phyloP scores from a whole-genome alignment of 2,113 vertebrate genomes.

The Lophius piscatorius region DNA sequence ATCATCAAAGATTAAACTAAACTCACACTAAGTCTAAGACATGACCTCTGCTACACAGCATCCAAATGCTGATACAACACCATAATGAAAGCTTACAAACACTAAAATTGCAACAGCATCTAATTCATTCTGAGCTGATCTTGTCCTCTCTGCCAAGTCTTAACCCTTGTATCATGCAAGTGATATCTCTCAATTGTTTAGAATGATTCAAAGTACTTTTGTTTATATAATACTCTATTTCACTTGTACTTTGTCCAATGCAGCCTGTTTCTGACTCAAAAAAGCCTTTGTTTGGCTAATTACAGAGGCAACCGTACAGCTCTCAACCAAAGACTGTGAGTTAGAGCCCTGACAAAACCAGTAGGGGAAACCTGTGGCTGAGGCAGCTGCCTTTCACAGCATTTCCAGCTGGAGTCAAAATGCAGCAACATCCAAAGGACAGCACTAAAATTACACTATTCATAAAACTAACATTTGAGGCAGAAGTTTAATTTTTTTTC shows the following conservation, averaged over 20 bases:
- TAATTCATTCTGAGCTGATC: constrained; percentile 18
- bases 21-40: too few species aligned
- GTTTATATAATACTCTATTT: constrained; percentile 47
- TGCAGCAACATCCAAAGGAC: constrained; percentile 54
- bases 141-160: constrained; percentile 23
- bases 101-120: not conserved
- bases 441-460: constrained; percentile 54
- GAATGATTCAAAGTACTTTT: constrained; percentile 39
- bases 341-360: constrained; percentile 64
- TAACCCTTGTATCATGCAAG: constrained; percentile 31
- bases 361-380: constrained; percentile 61
- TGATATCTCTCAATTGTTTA: constrained; percentile 38
- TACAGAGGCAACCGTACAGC: constrained; percentile 72
- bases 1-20: not conserved
- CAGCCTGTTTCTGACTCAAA: constrained; percentile 54
- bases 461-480: constrained; percentile 62
- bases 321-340: constrained; percentile 62
- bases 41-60: not conserved
- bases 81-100: not conserved
- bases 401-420: constrained; percentile 66
- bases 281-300: constrained; percentile 71
- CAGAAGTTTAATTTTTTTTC: constrained; percentile 60
- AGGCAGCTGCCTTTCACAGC: constrained; percentile 61
- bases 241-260: constrained; percentile 36
- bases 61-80: not conserved